phyloP scores from a whole-genome alignment of 2,113 vertebrate genomes.

The Thinocorus orbignyianus region DNA sequence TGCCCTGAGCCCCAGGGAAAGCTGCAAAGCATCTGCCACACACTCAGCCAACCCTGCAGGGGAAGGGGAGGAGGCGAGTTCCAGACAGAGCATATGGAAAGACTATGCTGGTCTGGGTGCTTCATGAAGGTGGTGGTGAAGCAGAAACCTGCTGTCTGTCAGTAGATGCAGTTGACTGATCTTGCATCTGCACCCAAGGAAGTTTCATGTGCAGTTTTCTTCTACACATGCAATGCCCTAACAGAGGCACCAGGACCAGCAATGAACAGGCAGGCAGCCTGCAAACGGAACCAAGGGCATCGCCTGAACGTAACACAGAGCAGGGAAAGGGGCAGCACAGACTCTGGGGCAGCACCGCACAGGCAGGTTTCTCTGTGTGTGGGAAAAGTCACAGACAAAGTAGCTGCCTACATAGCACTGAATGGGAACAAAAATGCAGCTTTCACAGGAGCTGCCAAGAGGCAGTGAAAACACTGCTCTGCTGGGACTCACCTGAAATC shows the following conservation, averaged over 20 bases:
- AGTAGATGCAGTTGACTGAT: background rate
- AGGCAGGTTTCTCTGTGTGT: background rate
- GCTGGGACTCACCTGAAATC: slow-evolving; percentile 86
- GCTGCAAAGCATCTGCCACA: background rate
- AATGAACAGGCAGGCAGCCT: background rate
- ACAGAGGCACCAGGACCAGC: background rate
- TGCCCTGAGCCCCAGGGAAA: background rate
- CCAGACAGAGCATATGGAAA: background rate
- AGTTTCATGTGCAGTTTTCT: background rate
- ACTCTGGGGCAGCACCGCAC: background rate
- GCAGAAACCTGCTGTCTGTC: background rate
- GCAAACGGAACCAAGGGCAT: background rate
- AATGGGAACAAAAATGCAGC: background rate
- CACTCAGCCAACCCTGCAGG: background rate
- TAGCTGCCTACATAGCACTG: background rate
- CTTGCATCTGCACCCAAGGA: background rate
- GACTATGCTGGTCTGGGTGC: background rate
- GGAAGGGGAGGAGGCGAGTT: background rate
- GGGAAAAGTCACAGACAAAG: background rate
- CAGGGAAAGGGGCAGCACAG: background rate
- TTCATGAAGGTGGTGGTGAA: background rate
- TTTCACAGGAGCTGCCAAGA: background rate
- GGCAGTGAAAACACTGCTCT: background rate
- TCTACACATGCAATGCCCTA: background rate
- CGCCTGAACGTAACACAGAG: background rate